These are phyloP conservation scores for Cossypha niveicapilla DNA, from an alignment of 2,797 vertebrate species.

Conservation along the genomic window DNA sequence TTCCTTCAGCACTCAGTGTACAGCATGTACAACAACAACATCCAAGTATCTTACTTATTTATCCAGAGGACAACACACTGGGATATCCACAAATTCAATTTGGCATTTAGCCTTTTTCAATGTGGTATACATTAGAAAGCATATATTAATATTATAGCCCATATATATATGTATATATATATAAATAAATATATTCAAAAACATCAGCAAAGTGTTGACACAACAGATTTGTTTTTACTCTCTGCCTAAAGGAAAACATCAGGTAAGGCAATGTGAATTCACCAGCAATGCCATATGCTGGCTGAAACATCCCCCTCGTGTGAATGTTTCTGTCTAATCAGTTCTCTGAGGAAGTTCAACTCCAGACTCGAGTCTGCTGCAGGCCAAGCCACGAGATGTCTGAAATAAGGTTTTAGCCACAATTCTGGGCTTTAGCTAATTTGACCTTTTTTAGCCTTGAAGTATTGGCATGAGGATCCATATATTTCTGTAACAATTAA, in stretches of 20 bases:
- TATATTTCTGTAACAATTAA: background rate
- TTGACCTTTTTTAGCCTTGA: background rate
- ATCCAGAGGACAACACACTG: background rate
- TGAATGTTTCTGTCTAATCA: background rate
- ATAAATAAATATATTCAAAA: background rate
- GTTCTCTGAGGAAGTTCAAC: background rate
- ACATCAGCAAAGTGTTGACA: background rate
- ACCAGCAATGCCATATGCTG: background rate
- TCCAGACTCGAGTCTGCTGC: background rate
- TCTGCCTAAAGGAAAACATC: background rate
- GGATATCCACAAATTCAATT: background rate
- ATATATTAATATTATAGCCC: background rate
- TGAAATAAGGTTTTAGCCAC: background rate
- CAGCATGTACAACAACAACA: background rate
- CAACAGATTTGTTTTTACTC: background rate
- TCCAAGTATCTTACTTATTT: background rate
- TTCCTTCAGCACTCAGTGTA: background rate
- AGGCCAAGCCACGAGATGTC: background rate
- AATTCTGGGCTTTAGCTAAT: background rate
- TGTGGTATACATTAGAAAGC: background rate
- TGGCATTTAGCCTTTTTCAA: background rate
- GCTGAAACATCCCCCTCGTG: accelerated
- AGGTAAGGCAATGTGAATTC: background rate
- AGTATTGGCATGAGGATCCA: background rate
- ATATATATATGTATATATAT: accelerated